Conservation (phyloP, 2,797 vertebrate genomes). For the Knipowitschia caucasica region DNA sequence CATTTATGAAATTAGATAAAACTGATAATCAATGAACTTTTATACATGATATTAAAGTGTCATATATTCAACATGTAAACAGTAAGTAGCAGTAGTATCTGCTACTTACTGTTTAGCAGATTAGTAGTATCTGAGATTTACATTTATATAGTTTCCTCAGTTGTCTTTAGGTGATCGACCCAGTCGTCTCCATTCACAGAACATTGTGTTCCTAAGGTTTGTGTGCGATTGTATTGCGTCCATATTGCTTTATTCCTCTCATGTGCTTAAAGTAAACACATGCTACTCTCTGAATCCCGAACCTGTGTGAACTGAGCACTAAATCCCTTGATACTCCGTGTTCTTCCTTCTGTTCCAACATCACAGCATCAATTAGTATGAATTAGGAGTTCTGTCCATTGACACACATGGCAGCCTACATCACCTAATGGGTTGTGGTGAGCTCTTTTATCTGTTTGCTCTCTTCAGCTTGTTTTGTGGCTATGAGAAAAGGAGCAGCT, state of each 20-base stretch:
- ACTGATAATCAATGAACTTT: too few species aligned
- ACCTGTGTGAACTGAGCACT: slow-evolving; percentile 14
- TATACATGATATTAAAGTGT: too few species aligned
- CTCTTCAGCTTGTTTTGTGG: slow-evolving; percentile 34
- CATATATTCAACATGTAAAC: too few species aligned
- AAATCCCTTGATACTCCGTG: slow-evolving; percentile 22
- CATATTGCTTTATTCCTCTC: slow-evolving; percentile 12
- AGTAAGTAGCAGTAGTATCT: too few species aligned
- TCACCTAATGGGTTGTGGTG: slow-evolving; percentile 14
- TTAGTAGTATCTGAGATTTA: too few species aligned
- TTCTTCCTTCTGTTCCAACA: slow-evolving; percentile 5
- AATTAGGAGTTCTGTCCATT: slow-evolving; percentile 40
- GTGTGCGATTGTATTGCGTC: slow-evolving; percentile 44
- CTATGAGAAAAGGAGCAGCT: slow-evolving; percentile 10
- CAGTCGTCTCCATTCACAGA: slow-evolving; percentile 19
- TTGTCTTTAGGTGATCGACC: not conserved
- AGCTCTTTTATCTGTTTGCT: slow-evolving; percentile 37
- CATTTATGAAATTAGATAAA: too few species aligned
- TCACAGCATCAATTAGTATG: slow-evolving; percentile 36
- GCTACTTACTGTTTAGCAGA: too few species aligned
- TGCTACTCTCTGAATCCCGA: slow-evolving; percentile 26
- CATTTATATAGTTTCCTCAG: not conserved
- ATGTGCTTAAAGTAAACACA: slow-evolving; percentile 23
- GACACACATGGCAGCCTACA: slow-evolving; percentile 38
- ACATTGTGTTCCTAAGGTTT: slow-evolving; percentile 40